Base-by-base conservation (phyloP, 1,140 invertebrate genomes). In the Lordiphosa clarofinis region DNA sequence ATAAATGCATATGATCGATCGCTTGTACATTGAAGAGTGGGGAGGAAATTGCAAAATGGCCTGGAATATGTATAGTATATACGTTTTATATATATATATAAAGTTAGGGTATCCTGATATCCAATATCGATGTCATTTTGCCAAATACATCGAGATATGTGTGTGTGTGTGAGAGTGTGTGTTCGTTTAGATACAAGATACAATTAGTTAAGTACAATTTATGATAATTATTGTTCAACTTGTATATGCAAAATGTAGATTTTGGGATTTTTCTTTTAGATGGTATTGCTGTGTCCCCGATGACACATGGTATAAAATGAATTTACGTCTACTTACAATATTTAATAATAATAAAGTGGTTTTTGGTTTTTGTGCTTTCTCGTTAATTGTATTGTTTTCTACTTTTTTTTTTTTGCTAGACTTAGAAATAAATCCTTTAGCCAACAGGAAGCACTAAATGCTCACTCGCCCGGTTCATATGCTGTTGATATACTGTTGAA, bases 121-220 rank as follows among this genome's bases (percentile, higher is more conserved):
- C 58, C 52, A 55, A 62, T 57, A 60, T 73, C 62, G 47, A 40
- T 37, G 55, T 60, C 55, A 28, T 38, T 13, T 54, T 50, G 55
- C 44, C 44, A 70, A 61, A 59, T 66, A 56, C 72, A 49, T 56
- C 59, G 63, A 82, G 78, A 82, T 82, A 82, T 82, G 76, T 82
- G 67, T 72, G 67, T 73, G 43, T 44, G 11, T 46, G n/a, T 31
- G 11, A 31, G 11, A 31, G 21, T 44, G 5, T 46, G n/a, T 28
- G 63, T 76, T 82, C 73, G 56, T 84, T 76, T 82, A 73, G 72
- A 82, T 82, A 81, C 76, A 81, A 79, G 72, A 81, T 81, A 82
- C 68, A 82, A 73, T 82, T 84, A 76, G 72, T 59, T 76, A 73
- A 84, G 68, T 82, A 82, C 78, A 82, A 81, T 81, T 46, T 82